These are phyloP conservation scores for Anaspis maculata DNA, from an alignment of 2,888 invertebrate genomes.

Conservation along the genomic window DNA sequence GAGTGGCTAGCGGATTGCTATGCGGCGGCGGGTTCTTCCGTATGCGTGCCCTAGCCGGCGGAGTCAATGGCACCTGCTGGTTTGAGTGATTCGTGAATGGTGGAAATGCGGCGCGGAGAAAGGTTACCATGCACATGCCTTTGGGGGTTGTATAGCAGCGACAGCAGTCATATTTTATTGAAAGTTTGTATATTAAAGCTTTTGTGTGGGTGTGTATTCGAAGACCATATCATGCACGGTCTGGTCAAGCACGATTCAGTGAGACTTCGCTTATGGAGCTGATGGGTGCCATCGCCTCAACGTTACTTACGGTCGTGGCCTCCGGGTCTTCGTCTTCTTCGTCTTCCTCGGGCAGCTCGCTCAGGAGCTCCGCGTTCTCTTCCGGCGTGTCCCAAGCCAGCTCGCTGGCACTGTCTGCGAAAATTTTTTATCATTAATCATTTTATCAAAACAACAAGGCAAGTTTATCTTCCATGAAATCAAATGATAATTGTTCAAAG, in stretches of 20 bases:
- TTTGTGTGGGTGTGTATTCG: too few relatives aligned
- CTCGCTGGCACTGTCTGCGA: constrained; percentile 45
- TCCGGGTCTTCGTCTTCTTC: constrained; percentile 33
- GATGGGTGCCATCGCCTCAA: constrained; percentile 43
- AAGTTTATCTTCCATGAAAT: too few relatives aligned
- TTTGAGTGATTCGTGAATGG: neutral
- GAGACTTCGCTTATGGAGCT: constrained; percentile 49
- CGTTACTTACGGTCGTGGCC: constrained; percentile 40
- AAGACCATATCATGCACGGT: too few relatives aligned
- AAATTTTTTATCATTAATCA: too few relatives aligned
- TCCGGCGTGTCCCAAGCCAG: constrained; percentile 51
- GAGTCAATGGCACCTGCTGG: constrained; percentile 19
- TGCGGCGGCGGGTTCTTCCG: constrained; percentile 35
- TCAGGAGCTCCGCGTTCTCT: constrained; percentile 41
- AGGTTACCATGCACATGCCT: too few relatives aligned
- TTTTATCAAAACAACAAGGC: too few relatives aligned
- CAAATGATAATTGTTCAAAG: too few relatives aligned
- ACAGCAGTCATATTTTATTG: too few relatives aligned
- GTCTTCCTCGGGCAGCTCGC: constrained; percentile 35
- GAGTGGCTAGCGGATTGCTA: constrained; percentile 42
- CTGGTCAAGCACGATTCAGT: constrained; percentile 3
- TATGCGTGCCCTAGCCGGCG: constrained; percentile 29
- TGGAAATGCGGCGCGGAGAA: too few relatives aligned
- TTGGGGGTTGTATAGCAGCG: too few relatives aligned
- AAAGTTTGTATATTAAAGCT: too few relatives aligned